A percentile compares a stretch with the other conserved stretches of the same genome.
Evolutionary conservation across 2,888 invertebrate species (phyloP).

Genomic region (Notodonta ziczac): DNA sequence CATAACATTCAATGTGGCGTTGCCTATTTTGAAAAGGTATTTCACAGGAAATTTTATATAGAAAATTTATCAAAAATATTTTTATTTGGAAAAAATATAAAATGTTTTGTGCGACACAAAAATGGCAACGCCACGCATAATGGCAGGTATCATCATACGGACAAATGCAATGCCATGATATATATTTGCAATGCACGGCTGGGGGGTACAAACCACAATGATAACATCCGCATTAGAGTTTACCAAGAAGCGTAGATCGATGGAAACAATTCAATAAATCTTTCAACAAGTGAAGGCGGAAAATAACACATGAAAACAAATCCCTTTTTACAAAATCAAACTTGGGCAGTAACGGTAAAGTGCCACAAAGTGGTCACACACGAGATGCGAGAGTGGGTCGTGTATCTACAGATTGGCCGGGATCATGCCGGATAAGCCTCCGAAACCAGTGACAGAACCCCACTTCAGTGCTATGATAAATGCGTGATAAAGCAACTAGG

Average conservation of each 20-base stretch:
- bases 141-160: constrained; percentile 55
- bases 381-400: constrained; percentile 55
- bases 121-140: constrained; percentile 52
- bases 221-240: constrained; percentile 82
- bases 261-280: constrained; percentile 54
- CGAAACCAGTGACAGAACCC: constrained; percentile 42
- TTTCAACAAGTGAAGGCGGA: constrained; percentile 62
- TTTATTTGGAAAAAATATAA: no score
- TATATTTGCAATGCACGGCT: constrained; percentile 70
- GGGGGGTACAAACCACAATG: constrained; percentile 78
- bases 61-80: no score
- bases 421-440: constrained; percentile 75
- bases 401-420: constrained; percentile 63
- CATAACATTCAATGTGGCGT: constrained; percentile 65
- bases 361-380: constrained; percentile 40
- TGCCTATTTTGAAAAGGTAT: constrained; percentile 42
- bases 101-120: constrained; percentile 20
- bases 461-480: constrained; percentile 76
- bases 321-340: constrained; percentile 31
- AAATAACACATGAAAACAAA: constrained; percentile 55
- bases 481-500: constrained; percentile 83
- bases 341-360: constrained; percentile 26
- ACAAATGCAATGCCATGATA: constrained; percentile 72
- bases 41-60: no score
- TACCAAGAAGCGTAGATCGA: constrained; percentile 83